Evolutionary conservation across 2,113 vertebrate species (phyloP).

Genomic region (Orthonyx spaldingii): DNA sequence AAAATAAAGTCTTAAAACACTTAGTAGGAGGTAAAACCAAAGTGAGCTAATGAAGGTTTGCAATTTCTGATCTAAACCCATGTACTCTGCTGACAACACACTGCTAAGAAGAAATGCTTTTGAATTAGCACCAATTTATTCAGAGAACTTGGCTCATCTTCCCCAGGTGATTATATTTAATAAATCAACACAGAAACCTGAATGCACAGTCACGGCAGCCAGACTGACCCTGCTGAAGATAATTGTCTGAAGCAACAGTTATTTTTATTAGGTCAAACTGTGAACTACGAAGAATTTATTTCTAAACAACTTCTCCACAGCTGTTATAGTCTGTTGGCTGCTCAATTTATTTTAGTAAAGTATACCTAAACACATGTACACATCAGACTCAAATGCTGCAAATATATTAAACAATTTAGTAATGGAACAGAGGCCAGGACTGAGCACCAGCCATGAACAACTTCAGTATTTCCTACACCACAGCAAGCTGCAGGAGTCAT

Average conservation of each 20-base stretch:
- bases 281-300: neutral
- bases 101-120: neutral
- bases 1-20: neutral
- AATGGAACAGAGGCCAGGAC: neutral
- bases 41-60: neutral
- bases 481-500: neutral
- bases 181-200: neutral
- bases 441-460: neutral
- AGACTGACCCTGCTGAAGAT: neutral
- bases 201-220: neutral
- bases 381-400: neutral
- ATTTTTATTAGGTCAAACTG: neutral
- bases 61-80: neutral
- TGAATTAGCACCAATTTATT: neutral
- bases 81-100: neutral
- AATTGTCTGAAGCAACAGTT: neutral
- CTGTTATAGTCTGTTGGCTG: neutral
- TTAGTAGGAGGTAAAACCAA: neutral
- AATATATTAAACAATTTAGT: neutral
- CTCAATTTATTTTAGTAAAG: neutral
- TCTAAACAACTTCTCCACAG: neutral
- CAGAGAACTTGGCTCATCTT: neutral
- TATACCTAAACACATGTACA: neutral
- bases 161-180: neutral
- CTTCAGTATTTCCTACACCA: neutral